Evolutionary conservation across 2,888 invertebrate genomes (phyloP), one percentile per base, ranked within the genome.

Genomic region (Dicyrtomina minuta): DNA sequence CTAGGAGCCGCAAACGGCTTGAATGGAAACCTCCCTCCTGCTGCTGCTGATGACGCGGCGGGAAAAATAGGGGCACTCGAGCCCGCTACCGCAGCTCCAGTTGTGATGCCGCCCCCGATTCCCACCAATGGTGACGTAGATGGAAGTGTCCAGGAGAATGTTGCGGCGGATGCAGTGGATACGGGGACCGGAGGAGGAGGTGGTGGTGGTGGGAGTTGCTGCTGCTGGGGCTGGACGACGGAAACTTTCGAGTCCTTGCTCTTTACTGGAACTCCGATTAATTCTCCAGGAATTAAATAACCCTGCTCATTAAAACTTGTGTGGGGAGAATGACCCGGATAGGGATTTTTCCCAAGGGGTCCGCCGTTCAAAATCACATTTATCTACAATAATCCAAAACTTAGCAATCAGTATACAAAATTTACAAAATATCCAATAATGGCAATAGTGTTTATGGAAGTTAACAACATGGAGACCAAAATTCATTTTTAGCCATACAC

Each of bases 251-350:
- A n/a, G 33, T 39, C 39, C 33, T 8, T 27, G 22, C 44, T 26
- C 12, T 46, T 22, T 10, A 44, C 27, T 15, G 68, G 68, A 15
- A 68, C 68, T 60, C 68, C 68, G 1, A 53, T 49, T 24, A 68
- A 41, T 15, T 68, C 60, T 12, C 74, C 75, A 26, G 74, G 58
- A 27, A 74, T 87, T 10, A 93, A 83, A 80, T 84, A 86, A 0
- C 91, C 90, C 73, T 88, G 84, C 1, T 82, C 82, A 78, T 88
- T 86, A 79, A 94, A 94, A 83, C 93, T 93, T 22, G 86, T 85
- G 79, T 90, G 88, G 0, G 90, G 87, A 6, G 80, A 80, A 79
- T 90, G 88, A 72, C 68, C 71, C 4, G 68, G 60, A 24, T 79
- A 74, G 0, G 81, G 81, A 72, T 81, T 81, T n/a, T 70, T 62